Conservation (phyloP, 2,888 invertebrate species). For the Tipula helvola region DNA sequence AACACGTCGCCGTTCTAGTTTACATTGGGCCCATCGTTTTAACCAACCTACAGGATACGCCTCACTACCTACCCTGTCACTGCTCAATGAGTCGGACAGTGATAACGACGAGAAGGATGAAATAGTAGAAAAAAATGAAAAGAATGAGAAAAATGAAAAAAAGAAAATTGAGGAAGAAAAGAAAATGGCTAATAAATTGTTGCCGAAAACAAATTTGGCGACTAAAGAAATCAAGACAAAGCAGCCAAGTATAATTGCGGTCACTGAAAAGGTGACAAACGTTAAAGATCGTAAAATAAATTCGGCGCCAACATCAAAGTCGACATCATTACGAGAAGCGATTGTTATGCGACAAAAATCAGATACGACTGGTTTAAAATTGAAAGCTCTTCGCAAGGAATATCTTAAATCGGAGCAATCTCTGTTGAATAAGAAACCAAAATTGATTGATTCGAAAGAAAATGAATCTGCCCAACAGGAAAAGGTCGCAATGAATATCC, state of each 20-base stretch:
- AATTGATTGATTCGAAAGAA: neutral
- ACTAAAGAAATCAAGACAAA: neutral
- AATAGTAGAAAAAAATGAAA: constrained; percentile 13
- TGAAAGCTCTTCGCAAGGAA: constrained; percentile 34
- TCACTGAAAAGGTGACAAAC: neutral
- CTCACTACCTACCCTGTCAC: constrained; percentile 59
- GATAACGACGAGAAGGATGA: constrained; percentile 19
- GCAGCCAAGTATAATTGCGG: neutral
- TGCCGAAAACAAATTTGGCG: constrained; percentile 24
- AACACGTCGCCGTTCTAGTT: constrained; percentile 54
- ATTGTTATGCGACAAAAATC: constrained; percentile 40
- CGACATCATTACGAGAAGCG: neutral
- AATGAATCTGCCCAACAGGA: neutral
- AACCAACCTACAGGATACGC: constrained; percentile 73
- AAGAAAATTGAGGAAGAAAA: neutral
- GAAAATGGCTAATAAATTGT: constrained; percentile 19
- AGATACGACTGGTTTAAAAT: constrained; percentile 46
- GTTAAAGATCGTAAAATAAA: constrained; percentile 21
- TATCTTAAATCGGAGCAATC: constrained; percentile 34
- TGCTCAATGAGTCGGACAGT: constrained; percentile 34
- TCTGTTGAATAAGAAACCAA: neutral
- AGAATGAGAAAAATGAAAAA: constrained; percentile 8
- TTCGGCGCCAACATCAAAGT: constrained; percentile 25
- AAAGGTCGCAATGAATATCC: constrained; percentile 36
- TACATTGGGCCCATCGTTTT: constrained; percentile 63